Evolutionary conservation across 2,113 vertebrate genomes (phyloP).

Genomic region (Vulpes ferrilata): DNA sequence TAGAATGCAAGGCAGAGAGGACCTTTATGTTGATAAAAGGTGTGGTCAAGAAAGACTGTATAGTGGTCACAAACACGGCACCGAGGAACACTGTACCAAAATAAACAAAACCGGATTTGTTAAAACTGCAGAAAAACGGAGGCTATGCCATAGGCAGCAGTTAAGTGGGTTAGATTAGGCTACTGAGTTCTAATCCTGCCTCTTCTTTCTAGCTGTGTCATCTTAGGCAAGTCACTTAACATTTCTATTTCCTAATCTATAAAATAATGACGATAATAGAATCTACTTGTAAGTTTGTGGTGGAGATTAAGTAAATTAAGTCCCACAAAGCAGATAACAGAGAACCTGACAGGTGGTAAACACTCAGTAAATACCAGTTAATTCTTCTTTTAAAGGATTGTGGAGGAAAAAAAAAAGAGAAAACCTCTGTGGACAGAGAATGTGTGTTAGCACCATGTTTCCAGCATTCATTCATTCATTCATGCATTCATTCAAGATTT

Average conservation of each 20-base stretch:
- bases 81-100: not conserved
- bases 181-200: not conserved
- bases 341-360: not conserved
- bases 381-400: not conserved
- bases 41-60: rapidly evolving
- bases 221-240: not conserved
- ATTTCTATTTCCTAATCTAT: not conserved
- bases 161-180: not conserved
- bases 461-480: no score
- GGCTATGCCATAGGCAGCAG: no score
- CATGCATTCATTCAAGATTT: no score
- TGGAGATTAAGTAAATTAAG: not conserved
- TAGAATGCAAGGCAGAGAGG: not conserved
- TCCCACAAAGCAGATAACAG: not conserved
- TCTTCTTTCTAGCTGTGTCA: not conserved
- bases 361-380: not conserved
- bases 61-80: not conserved
- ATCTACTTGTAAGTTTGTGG: not conserved
- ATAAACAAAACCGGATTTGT: not conserved
- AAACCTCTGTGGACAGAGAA: not conserved
- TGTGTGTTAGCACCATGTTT: not conserved
- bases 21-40: not conserved
- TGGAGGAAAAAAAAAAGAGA: not conserved
- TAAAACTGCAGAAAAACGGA: not conserved
- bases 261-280: not conserved